Evolutionary conservation across 1,140 invertebrate species (phyloP).

Genomic region (Archegozetes longisetosus): DNA sequence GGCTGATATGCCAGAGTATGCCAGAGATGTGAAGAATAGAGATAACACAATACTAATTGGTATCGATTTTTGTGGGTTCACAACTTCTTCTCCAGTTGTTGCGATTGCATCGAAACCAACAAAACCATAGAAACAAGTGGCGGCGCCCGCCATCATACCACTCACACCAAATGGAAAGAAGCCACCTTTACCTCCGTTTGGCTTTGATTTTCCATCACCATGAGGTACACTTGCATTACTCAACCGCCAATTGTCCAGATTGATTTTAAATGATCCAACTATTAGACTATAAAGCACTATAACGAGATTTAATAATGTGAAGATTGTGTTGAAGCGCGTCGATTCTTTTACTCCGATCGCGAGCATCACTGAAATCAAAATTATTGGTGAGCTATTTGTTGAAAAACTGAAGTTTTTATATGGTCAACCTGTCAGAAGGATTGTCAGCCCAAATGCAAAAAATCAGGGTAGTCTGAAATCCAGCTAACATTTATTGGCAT

Average conservation of each 20-base stretch:
- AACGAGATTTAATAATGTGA: constrained; percentile 63
- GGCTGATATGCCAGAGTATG: constrained; percentile 68
- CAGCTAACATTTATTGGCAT: constrained; percentile 52
- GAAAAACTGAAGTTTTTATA: not conserved
- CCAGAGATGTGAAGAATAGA: constrained; percentile 53
- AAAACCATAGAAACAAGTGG: constrained; percentile 78
- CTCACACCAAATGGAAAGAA: constrained; percentile 51
- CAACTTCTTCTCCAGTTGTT: constrained; percentile 68
- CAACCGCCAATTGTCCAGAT: constrained; percentile 54
- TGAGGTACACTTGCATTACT: not conserved
- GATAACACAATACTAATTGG: constrained; percentile 70
- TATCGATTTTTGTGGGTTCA: constrained; percentile 70
- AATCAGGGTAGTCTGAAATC: constrained; percentile 62
- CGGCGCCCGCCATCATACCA: constrained; percentile 46
- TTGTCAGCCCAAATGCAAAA: constrained; percentile 51
- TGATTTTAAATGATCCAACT: constrained; percentile 59
- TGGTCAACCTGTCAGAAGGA: constrained; percentile 36
- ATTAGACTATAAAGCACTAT: constrained; percentile 69
- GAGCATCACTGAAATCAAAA: constrained; percentile 42
- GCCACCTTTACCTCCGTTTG: constrained; percentile 38
- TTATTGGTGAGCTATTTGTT: not conserved
- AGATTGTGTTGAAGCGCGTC: constrained; percentile 69
- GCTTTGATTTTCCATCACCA: not conserved
- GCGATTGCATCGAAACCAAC: constrained; percentile 77
- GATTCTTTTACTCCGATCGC: constrained; percentile 72